Percentiles rank a stretch among this genome's conserved stretches.
Conservation (phyloP, 2,888 invertebrate genomes). For the Trachelus stipa region DNA sequence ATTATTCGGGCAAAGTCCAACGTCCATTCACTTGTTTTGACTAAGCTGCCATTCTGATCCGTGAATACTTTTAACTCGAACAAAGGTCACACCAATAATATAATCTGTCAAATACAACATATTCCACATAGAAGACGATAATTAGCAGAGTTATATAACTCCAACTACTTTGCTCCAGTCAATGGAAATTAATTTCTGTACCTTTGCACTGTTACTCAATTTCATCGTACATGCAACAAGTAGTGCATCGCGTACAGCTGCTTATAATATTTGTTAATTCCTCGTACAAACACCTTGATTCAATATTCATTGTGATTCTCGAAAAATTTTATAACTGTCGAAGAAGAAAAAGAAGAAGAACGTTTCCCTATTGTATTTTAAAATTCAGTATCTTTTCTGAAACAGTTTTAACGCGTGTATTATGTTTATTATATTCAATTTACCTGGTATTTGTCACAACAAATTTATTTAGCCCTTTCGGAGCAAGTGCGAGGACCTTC, state of each 20-base stretch:
- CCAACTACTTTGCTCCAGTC: neutral
- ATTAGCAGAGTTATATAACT: neutral
- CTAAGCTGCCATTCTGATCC: neutral
- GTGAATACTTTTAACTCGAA: neutral
- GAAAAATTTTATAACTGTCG: neutral
- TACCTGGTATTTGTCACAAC: constrained; percentile 39
- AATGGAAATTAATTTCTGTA: neutral
- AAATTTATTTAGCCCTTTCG: constrained; percentile 37
- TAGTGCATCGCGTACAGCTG: neutral
- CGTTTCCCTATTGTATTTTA: too few relatives aligned
- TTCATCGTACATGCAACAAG: neutral
- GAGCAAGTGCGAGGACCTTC: constrained; percentile 28
- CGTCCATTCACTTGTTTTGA: neutral
- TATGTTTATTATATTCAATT: constrained; percentile 15
- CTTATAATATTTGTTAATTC: neutral
- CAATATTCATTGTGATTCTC: neutral
- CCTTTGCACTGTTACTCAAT: neutral
- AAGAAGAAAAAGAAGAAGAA: neutral
- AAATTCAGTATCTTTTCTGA: neutral
- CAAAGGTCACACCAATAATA: neutral
- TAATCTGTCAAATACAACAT: neutral
- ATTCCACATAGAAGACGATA: neutral
- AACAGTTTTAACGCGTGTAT: neutral
- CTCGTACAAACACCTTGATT: neutral
- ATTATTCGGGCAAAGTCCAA: neutral